Conservation (phyloP, 2,888 invertebrate genomes). For the Drosophila aldrichi region DNA sequence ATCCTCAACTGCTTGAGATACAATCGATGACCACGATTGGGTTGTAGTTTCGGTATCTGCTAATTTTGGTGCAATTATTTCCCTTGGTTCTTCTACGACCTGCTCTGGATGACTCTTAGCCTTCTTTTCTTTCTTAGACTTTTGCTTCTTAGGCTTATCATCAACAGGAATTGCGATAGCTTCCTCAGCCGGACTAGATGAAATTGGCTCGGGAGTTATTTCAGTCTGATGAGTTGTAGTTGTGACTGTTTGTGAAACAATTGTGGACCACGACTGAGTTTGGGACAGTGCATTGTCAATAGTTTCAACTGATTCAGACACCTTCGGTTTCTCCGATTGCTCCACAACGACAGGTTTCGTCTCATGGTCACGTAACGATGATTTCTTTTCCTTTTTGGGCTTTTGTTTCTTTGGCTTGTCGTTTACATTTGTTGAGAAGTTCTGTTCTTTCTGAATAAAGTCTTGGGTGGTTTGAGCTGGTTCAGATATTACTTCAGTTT, state of each 20-base stretch:
- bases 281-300: constrained; percentile 1
- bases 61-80: constrained; percentile 12
- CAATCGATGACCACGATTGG: constrained; percentile 59
- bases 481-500: not conserved
- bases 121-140: constrained; percentile 44
- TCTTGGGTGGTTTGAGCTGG: constrained; percentile 19
- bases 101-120: constrained; percentile 3
- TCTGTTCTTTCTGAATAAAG: constrained; percentile 49
- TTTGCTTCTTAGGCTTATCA: constrained; percentile 43
- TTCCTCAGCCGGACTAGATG: constrained; percentile 7
- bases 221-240: constrained; percentile 11
- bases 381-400: constrained; percentile 47
- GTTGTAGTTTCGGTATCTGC: not conserved
- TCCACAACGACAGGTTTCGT: constrained; percentile 8
- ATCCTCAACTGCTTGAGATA: constrained; percentile 38
- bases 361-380: not conserved
- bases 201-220: not conserved
- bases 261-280: constrained; percentile 56
- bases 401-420: constrained; percentile 42
- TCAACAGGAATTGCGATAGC: constrained; percentile 3
- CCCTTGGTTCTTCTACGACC: constrained; percentile 12
- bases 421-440: constrained; percentile 36
- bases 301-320: constrained; percentile 10
- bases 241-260: constrained; percentile 33
- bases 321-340: not conserved